phyloP scores from a whole-genome alignment of 2,888 invertebrate species.

The Caenorhabditis sinica region DNA sequence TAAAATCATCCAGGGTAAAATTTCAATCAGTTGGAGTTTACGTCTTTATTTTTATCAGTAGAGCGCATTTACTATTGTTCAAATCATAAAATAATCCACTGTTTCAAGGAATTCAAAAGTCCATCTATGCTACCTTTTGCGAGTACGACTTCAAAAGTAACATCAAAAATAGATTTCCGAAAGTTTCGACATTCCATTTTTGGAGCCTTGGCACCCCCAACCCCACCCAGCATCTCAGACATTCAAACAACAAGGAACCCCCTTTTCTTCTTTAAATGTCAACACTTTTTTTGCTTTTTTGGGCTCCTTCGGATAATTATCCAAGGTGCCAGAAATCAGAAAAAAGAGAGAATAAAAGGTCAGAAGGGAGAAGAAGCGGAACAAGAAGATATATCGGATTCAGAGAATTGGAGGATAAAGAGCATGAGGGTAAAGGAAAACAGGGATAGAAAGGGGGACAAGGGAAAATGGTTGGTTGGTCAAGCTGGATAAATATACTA shows the following conservation, averaged over 20 bases:
- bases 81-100: no score
- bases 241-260: not conserved
- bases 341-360: conserved; percentile 7
- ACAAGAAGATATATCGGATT: not conserved
- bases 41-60: no score
- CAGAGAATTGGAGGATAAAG: no score
- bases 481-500: not conserved
- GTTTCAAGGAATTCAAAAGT: no score
- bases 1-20: no score
- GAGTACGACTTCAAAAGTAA: not conserved
- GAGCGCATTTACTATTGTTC: no score
- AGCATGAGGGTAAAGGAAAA: not conserved
- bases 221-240: no score
- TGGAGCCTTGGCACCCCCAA: no score
- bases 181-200: conserved; percentile 2
- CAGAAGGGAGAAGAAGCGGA: not conserved
- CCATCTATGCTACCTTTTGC: no score
- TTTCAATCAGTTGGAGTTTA: no score
- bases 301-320: not conserved
- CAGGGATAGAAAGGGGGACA: no score
- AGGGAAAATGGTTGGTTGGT: no score
- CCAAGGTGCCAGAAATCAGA: not conserved
- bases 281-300: conserved; percentile 7
- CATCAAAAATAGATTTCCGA: not conserved
- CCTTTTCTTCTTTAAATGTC: conserved; percentile 8